These are phyloP conservation scores for Pollachius pollachius DNA, from an alignment of 2,113 vertebrate species.

Conservation along the genomic window DNA sequence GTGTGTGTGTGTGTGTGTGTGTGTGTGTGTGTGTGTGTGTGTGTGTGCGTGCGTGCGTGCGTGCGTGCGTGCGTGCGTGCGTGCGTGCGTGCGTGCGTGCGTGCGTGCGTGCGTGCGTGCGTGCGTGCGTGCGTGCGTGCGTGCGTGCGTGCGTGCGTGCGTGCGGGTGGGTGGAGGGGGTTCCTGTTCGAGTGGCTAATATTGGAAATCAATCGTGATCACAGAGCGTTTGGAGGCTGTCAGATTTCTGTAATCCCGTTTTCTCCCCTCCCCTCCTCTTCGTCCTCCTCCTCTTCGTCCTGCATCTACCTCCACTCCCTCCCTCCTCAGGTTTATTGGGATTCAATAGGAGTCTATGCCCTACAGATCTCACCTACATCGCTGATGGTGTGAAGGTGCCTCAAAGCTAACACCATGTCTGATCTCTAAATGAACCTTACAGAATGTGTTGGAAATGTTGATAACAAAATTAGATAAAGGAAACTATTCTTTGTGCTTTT, in stretches of 20 bases:
- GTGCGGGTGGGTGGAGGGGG: not conserved
- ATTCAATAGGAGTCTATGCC: not conserved
- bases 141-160: not conserved
- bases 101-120: no score
- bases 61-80: not conserved
- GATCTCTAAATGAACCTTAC: no score
- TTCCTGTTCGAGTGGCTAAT: not conserved
- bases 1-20: not conserved
- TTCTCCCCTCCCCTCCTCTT: not conserved
- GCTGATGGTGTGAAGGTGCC: no score
- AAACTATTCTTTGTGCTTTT: no score
- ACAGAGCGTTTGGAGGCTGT: constrained; percentile 25
- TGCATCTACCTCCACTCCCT: not conserved
- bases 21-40: not conserved
- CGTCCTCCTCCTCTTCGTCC: not conserved
- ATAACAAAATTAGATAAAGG: no score
- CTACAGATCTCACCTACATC: no score
- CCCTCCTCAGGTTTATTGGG: not conserved
- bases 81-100: not conserved
- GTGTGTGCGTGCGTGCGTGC: not conserved
- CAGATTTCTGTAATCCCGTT: constrained; percentile 16
- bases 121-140: no score
- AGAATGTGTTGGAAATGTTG: no score
- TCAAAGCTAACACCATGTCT: no score
- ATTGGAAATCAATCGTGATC: constrained; percentile 31